Base-by-base conservation (phyloP, 2,888 invertebrate genomes). In the Agrotis clavis region DNA sequence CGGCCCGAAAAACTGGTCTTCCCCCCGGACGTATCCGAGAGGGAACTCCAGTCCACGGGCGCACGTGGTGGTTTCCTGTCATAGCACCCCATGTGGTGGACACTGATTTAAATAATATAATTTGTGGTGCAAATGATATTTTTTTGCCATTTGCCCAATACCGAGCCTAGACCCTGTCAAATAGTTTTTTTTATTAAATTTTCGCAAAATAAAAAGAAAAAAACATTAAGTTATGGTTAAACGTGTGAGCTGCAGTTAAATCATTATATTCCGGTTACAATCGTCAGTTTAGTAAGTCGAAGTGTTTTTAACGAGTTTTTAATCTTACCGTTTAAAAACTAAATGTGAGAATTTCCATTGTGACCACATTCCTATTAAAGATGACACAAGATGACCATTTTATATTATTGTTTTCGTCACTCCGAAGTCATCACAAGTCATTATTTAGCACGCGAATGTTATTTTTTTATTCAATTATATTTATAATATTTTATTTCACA, bases 261-360 rank as follows among this genome's bases (percentile, higher is more conserved):
- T 51, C 50, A 35, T 14, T 41, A 13, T 50, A 47, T 69, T 81
- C 68, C 1, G 30, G 67, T 67, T 41, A 77, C 18, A 67, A 51
- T 6, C 30, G 47, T 14, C 14, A 41, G 65, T 69, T 80, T 54
- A 68, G 51, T 70, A 30, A 54, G 14, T 41, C 47, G 61, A 74
- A 19, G 62, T n/a, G 59, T 63, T 71, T 50, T 50, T 83, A 84
- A 83, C 68, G 82, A 75, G 19, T 54, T 65, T 82, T 67, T 75
- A 83, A 83, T 75, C 41, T 68, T 48, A 67, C 25, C 66, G 70
- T 67, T 84, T 78, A 71, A 54, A 2, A 0, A 18, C n/a, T 66
- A 45, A 77, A 68, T 81, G 71, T 78, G 84, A 66, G 78, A 81
- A 74, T 60, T 65, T 57, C 78, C 71, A 74, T 54, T 81, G 67